These are phyloP conservation scores for Cryptoblepharus egeriae DNA, from an alignment of 2,797 vertebrate species.

Conservation along the genomic window DNA sequence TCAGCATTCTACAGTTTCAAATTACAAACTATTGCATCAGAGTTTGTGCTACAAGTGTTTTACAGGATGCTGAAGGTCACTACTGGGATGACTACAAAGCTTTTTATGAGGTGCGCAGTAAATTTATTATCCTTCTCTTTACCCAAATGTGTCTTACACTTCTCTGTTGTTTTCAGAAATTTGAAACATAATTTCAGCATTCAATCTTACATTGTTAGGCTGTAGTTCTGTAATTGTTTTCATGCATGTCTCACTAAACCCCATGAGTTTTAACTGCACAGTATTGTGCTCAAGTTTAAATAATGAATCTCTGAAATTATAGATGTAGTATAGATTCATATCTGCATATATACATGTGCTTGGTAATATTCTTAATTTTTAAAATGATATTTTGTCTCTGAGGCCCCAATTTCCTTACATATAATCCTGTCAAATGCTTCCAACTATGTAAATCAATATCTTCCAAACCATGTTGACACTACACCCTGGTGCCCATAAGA, in stretches of 20 bases:
- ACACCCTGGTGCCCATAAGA: neutral
- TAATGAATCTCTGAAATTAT: neutral
- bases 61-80: constrained; percentile 95
- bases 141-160: constrained; percentile 69
- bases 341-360: neutral
- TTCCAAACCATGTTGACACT: neutral
- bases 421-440: neutral
- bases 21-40: constrained; percentile 89
- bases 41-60: constrained; percentile 88
- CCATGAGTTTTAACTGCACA: neutral
- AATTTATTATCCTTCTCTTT: constrained; percentile 71
- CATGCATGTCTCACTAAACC: neutral
- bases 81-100: constrained; percentile 92
- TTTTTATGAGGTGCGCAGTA: constrained; percentile 92
- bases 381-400: too few species aligned
- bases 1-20: constrained; percentile 84
- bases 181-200: constrained; percentile 75
- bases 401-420: neutral
- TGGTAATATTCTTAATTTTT: neutral
- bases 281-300: neutral
- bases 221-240: neutral
- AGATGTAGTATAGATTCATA: too few species aligned
- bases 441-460: neutral
- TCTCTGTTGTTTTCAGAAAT: constrained; percentile 72
- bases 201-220: neutral